Base-by-base conservation (phyloP, 2,797 vertebrate species). In the Echeneis naucrates region DNA sequence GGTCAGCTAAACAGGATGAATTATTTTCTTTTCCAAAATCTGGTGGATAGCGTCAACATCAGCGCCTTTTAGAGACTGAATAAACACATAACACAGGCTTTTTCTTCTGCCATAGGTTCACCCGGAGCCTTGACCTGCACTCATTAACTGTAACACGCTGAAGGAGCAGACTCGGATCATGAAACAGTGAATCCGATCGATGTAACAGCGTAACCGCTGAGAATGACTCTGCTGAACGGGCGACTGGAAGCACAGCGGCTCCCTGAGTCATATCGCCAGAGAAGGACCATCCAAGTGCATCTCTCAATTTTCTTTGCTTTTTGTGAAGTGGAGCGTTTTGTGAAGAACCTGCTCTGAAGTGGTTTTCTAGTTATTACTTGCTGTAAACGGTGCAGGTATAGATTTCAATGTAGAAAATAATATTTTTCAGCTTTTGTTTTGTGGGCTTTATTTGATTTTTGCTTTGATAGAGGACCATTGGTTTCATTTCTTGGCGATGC, bases 251-350 rank as follows among this genome's bases (percentile, higher is more conserved):
- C n/a, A 35, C 0, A 21, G 24, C 4, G 19, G 51, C 53, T 65
- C 26, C 71, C 35, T 56, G 60, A 69, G 60, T 42, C 60, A 23
- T 56, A 52, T 32, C 57, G 11, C 57, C 17, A 1, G 24, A 27
- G 59, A 19, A 35, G 47, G 54, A 68, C 44, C 35, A 0, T 37
- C 45, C 53, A 26, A 13, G 66, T 35, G 47, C 33, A 4, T 52
- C 73, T 68, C 42, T 63, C n/a, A 4, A 12, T 44, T 71, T n/a
- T 70, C 48, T 59, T 80, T 59, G 59, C 80, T 75, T 73, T 81
- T 27, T 52, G 81, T 84, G 57, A 77, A 80, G 68, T 87, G 73
- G 66, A 77, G 62, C 57, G 0, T 66, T 78, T 64, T 75, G 77
- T 78, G 66, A 73, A 64, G 48, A 84, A 57, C 19, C 56, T 50